These are phyloP conservation scores for Psilanteris sp. DNA, from an alignment of 1,140 invertebrate species.

Conservation along the genomic window DNA sequence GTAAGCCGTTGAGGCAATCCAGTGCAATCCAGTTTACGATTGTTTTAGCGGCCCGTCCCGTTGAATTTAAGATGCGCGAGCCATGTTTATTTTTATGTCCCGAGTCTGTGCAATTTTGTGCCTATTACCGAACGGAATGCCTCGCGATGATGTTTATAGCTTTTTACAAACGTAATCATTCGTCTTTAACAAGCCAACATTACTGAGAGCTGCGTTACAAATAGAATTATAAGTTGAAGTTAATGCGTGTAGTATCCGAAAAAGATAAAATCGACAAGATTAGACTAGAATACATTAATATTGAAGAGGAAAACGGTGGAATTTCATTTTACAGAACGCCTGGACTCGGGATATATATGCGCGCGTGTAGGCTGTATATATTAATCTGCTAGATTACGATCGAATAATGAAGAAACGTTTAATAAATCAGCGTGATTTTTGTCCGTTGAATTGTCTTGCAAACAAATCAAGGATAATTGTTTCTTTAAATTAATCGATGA, in stretches of 20 bases:
- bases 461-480: constrained; percentile 10
- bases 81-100: constrained; percentile 54
- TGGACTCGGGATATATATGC: constrained; percentile 28
- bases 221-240: constrained; percentile 66
- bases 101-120: constrained; percentile 47
- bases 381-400: constrained; percentile 55
- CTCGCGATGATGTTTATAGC: constrained; percentile 57
- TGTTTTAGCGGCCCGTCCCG: constrained; percentile 49
- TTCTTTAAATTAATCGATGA: not conserved
- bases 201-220: constrained; percentile 54
- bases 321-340: constrained; percentile 41
- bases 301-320: constrained; percentile 57
- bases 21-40: constrained; percentile 58
- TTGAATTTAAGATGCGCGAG: constrained; percentile 50
- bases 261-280: constrained; percentile 67
- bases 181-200: constrained; percentile 63
- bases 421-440: constrained; percentile 47
- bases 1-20: constrained; percentile 44
- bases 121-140: constrained; percentile 58
- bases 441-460: constrained; percentile 1
- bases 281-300: constrained; percentile 64
- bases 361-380: constrained; percentile 59
- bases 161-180: constrained; percentile 66
- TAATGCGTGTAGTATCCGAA: constrained; percentile 65
- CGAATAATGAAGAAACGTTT: constrained; percentile 56